Evolutionary conservation across 2,797 vertebrate species (phyloP).

Genomic region (Diplodus puntazzo): DNA sequence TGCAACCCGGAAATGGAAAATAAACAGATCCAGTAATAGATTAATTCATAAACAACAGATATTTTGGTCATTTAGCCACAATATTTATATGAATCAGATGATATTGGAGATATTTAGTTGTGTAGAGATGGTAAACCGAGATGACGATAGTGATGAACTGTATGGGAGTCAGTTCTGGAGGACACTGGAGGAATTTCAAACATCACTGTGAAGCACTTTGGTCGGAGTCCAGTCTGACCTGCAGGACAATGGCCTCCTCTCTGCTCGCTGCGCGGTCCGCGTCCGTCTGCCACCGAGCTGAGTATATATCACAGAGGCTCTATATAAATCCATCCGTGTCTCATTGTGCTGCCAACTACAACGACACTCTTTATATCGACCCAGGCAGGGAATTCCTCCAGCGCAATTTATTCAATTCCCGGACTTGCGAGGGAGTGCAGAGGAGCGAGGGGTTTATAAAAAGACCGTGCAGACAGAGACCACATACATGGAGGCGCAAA

Average conservation of each 20-base stretch:
- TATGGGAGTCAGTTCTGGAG: conserved; percentile 58
- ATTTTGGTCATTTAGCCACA: conserved; percentile 19
- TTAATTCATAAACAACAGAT: conserved; percentile 14
- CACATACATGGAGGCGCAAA: conserved; percentile 51
- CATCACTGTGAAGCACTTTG: conserved; percentile 70
- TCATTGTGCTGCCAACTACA: conserved; percentile 80
- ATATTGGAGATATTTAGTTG: conserved; percentile 16
- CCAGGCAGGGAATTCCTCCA: conserved; percentile 73
- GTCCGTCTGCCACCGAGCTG: conserved; percentile 66
- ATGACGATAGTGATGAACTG: conserved; percentile 37
- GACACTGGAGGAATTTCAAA: conserved; percentile 77
- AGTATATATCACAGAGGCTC: conserved; percentile 76
- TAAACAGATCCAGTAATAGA: conserved; percentile 20
- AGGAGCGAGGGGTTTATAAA: conserved; percentile 59
- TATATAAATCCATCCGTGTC: conserved; percentile 77
- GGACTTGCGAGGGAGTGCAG: conserved; percentile 68
- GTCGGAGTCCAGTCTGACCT: conserved; percentile 69
- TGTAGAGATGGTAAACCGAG: conserved; percentile 12
- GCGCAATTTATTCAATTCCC: conserved; percentile 74
- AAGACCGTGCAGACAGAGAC: conserved; percentile 47
- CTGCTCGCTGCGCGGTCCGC: conserved; percentile 56
- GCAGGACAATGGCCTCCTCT: conserved; percentile 80
- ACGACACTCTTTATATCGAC: conserved; percentile 79
- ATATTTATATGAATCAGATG: conserved; percentile 23
- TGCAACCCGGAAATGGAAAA: conserved; percentile 35